phyloP scores from a whole-genome alignment of 2,888 invertebrate genomes.

The Lasioglossum pauxillum region DNA sequence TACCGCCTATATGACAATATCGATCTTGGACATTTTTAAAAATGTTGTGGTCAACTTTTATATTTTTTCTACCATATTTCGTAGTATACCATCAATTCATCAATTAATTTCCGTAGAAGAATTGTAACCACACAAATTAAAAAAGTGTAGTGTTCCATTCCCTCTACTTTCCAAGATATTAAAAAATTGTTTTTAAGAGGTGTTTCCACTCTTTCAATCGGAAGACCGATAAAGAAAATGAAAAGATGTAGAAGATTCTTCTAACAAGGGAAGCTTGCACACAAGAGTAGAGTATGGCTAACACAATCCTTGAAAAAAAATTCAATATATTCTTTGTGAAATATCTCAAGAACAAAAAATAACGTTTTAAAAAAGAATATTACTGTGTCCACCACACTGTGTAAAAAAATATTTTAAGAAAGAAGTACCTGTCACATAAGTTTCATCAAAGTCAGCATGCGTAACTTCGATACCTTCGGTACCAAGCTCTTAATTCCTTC shows the following conservation, averaged over 20 bases:
- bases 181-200: too few relatives aligned
- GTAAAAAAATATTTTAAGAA: too few relatives aligned
- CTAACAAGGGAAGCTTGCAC: background rate
- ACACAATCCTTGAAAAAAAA: too few relatives aligned
- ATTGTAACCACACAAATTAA: background rate
- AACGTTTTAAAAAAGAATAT: too few relatives aligned
- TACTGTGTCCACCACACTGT: too few relatives aligned
- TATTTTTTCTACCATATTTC: background rate
- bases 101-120: background rate
- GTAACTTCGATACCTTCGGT: background rate
- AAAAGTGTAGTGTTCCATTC: background rate
- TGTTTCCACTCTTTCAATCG: background rate
- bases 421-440: background rate
- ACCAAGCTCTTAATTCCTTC: too few relatives aligned
- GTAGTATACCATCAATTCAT: background rate
- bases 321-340: too few relatives aligned
- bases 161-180: background rate
- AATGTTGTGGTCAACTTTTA: background rate
- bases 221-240: background rate
- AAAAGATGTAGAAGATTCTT: background rate
- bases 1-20: background rate
- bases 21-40: background rate
- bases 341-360: too few relatives aligned
- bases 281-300: too few relatives aligned
- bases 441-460: background rate